A percentile compares a stretch with the other conserved stretches of the same genome.
Evolutionary conservation across 2,888 invertebrate genomes (phyloP).

Genomic region (Drosophila bunnanda): DNA sequence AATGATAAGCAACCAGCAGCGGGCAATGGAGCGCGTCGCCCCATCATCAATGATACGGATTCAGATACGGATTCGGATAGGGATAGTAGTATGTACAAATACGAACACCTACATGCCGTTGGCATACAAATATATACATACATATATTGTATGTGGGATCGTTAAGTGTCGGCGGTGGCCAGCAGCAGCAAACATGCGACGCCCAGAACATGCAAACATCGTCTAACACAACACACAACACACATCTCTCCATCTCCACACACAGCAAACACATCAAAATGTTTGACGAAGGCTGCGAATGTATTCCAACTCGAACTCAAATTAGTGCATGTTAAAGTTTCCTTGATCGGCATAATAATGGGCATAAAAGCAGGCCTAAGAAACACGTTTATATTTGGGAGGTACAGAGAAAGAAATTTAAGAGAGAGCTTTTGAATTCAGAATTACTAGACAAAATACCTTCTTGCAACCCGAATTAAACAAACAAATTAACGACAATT

Average conservation of each 20-base stretch:
- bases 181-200: slow-evolving; percentile 45
- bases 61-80: slow-evolving; percentile 10
- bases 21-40: slow-evolving; percentile 27
- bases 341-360: slow-evolving; percentile 24
- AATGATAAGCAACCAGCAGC: slow-evolving; percentile 41
- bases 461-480: background rate
- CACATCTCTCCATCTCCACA: background rate
- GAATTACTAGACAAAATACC: background rate
- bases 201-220: slow-evolving; percentile 42
- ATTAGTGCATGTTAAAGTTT: slow-evolving; percentile 31
- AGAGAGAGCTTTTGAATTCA: background rate
- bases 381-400: slow-evolving; percentile 11
- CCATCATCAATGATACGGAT: slow-evolving; percentile 26
- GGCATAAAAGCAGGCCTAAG: slow-evolving; percentile 14
- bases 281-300: slow-evolving; percentile 45
- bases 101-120: slow-evolving; percentile 23
- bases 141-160: slow-evolving; percentile 8
- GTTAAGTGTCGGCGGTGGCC: slow-evolving; percentile 23
- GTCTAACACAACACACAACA: slow-evolving; percentile 16
- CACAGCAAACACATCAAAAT: slow-evolving; percentile 36
- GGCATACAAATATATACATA: slow-evolving; percentile 8
- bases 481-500: background rate
- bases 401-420: background rate
- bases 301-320: slow-evolving; percentile 15
- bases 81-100: slow-evolving; percentile 11